These are phyloP conservation scores for Alaudala cheleensis DNA, from an alignment of 2,113 vertebrate species.

Conservation along the genomic window DNA sequence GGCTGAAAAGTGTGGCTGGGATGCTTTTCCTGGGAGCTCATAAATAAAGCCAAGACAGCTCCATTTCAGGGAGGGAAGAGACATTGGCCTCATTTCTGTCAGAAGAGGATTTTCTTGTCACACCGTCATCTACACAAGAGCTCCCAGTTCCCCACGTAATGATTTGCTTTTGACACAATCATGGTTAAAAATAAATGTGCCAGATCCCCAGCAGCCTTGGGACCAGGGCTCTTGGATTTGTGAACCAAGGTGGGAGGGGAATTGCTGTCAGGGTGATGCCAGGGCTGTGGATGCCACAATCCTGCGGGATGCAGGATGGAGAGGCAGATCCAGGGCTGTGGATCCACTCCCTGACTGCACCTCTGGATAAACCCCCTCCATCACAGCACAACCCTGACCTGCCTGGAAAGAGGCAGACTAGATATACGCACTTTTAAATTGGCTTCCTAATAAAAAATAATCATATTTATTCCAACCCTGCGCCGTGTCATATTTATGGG, in stretches of 20 bases:
- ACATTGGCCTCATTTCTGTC: constrained; percentile 7
- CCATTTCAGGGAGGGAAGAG: background rate
- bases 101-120: constrained; percentile 23
- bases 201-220: background rate
- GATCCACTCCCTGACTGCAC: background rate
- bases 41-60: background rate
- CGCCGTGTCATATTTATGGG: background rate
- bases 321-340: background rate
- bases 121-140: background rate
- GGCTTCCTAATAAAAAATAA: background rate
- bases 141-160: background rate
- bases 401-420: background rate
- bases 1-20: background rate
- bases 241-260: background rate
- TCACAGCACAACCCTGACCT: background rate
- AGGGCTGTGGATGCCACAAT: background rate
- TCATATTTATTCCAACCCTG: background rate
- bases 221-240: background rate
- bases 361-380: background rate
- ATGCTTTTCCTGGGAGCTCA: background rate
- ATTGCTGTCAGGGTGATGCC: background rate
- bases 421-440: background rate
- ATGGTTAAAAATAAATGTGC: background rate
- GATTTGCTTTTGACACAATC: background rate
- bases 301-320: rapidly evolving